Evolutionary conservation across 2,888 invertebrate species (phyloP).

Genomic region (Pyrgus malvae): DNA sequence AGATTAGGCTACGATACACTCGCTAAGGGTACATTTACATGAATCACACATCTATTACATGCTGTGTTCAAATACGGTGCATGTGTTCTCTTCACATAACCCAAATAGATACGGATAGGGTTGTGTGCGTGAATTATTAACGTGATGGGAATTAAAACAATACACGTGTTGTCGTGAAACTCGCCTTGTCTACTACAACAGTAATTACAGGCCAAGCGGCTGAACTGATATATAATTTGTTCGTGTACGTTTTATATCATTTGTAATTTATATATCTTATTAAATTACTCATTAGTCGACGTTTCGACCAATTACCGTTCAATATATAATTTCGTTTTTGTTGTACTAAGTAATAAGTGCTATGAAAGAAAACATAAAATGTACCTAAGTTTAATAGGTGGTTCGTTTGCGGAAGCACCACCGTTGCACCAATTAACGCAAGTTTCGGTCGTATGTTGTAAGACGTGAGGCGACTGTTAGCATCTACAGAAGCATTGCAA

Average conservation of each 20-base stretch:
- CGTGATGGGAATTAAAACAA: conserved; percentile 38
- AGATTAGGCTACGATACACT: conserved; percentile 73
- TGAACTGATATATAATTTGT: conserved; percentile 10
- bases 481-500: too few species aligned
- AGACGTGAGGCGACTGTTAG: too few species aligned
- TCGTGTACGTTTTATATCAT: neutral
- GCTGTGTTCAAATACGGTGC: conserved; percentile 64
- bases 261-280: neutral
- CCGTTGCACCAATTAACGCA: too few species aligned
- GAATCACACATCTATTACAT: conserved; percentile 75
- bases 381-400: too few species aligned
- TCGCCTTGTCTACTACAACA: conserved; percentile 1
- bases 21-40: conserved; percentile 77
- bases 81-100: conserved; percentile 74
- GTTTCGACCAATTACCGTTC: neutral
- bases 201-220: conserved; percentile 5
- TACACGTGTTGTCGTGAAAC: conserved; percentile 23
- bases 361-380: neutral
- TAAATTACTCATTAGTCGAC: neutral
- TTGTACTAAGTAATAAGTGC: neutral
- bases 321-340: conserved; percentile 2
- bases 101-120: conserved; percentile 65
- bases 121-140: conserved; percentile 55
- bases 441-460: too few species aligned
- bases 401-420: too few species aligned